Evolutionary conservation across 2,113 vertebrate species (phyloP), one percentile per base, ranked within the genome.

Genomic region (Acanthisitta chloris): DNA sequence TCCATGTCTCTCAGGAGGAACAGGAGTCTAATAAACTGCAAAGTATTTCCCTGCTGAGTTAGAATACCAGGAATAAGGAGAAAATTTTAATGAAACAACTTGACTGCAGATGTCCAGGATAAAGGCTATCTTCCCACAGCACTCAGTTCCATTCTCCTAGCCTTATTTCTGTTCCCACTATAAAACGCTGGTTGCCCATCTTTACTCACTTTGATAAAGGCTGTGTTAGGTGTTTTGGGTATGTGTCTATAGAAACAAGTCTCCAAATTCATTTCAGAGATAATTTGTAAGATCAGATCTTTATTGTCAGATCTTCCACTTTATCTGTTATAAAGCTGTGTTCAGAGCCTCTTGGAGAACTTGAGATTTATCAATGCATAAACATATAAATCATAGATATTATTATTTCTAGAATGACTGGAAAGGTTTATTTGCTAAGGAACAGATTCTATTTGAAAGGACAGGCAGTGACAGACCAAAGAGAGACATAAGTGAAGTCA

Each of bases 71-170:
- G 58, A 96, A 38, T 70, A 96, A 91, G 42, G 45, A 87, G 43
- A 38, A 94, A 79, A 71, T 86, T 76, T 72, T 96, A 96, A 96
- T 73, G 61, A 97, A 96, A 90, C 4, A 12, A 33, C 34, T 90
- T 92, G 84, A 57, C 55, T 91, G 61, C 15, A 92, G 87, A 58
- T 48, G 9, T 65, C 42, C 48, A 65, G 23, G 34, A 40, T 84
- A 95, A 94, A 69, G 90, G 78, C 33, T 81, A 31, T 38, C 62
- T 87, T 94, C 34, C 42, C 45, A 86, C 8, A 66, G 23, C 34
- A 36, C 23, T 79, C 49, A 13, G 16, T 20, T 88, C 33, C 46
- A 17, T 46, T 81, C 38, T 80, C 46, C n/a, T 28, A 48, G 17
- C 9, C 21, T 79, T 83, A 78, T 81, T 64, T 91, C 81, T 92